Conservation (phyloP, 2,888 invertebrate genomes). For the Drosophila prolongata region DNA sequence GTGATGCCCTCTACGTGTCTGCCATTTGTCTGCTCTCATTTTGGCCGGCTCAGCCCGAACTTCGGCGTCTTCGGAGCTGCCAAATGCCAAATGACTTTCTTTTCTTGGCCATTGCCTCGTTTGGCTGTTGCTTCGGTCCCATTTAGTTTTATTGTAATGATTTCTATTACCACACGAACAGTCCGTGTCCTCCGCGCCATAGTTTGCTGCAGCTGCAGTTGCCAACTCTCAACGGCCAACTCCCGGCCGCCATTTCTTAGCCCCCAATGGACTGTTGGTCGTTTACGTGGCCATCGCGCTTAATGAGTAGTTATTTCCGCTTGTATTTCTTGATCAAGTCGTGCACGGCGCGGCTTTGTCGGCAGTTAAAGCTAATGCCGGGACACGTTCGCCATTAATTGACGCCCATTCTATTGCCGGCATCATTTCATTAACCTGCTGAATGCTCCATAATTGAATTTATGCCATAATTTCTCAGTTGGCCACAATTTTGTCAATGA, state of each 20-base stretch:
- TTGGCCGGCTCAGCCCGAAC: constrained; percentile 5
- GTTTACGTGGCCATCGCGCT: constrained; percentile 74
- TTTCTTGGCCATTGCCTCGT: constrained; percentile 61
- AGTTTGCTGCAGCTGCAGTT: constrained; percentile 38
- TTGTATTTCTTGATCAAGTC: constrained; percentile 76
- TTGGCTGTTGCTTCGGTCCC: constrained; percentile 69
- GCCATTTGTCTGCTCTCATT: constrained; percentile 72
- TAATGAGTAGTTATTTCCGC: constrained; percentile 78
- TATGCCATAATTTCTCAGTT: constrained; percentile 47
- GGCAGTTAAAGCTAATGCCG: constrained; percentile 54
- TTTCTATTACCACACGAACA: constrained; percentile 71
- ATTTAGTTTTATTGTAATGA: constrained; percentile 79
- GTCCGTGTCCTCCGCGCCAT: constrained; percentile 5
- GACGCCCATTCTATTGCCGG: constrained; percentile 48
- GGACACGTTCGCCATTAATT: constrained; percentile 69
- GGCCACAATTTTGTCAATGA: constrained; percentile 31
- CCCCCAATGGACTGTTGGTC: constrained; percentile 45
- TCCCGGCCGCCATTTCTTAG: constrained; percentile 26
- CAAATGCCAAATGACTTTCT: constrained; percentile 67
- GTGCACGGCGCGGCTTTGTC: constrained; percentile 59
- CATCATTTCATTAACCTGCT: constrained; percentile 64
- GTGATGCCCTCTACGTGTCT: constrained; percentile 72
- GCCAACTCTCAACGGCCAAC: constrained; percentile 28
- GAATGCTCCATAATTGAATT: constrained; percentile 66
- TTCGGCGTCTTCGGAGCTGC: constrained; percentile 44